Conservation (phyloP, 1,140 invertebrate species). For the Atta texana region DNA sequence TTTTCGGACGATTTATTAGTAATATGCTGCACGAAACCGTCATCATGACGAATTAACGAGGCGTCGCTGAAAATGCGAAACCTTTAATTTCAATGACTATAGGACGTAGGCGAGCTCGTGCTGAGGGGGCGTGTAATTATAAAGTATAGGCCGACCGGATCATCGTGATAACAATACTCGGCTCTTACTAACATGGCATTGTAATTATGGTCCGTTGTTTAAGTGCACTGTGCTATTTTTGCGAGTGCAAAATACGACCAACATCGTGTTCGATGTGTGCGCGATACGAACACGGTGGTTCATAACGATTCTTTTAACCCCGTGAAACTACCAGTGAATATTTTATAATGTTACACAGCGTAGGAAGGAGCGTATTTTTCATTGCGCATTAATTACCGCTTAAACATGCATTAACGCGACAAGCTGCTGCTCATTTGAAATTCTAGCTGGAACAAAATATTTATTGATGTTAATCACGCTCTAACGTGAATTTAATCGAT, state of each 20-base stretch:
- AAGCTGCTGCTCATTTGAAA: conserved; percentile 18
- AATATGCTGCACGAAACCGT: conserved; percentile 39
- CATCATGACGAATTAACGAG: conserved; percentile 60
- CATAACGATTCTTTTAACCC: conserved; percentile 51
- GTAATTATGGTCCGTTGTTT: conserved; percentile 59
- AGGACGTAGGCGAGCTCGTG: conserved; percentile 22
- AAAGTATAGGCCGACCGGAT: conserved; percentile 51
- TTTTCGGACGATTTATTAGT: conserved; percentile 47
- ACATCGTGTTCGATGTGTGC: conserved; percentile 35
- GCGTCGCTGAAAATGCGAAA: conserved; percentile 54
- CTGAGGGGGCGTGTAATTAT: conserved; percentile 53
- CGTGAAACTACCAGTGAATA: conserved; percentile 40
- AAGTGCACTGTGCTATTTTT: conserved; percentile 54
- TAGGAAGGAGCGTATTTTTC: conserved; percentile 29
- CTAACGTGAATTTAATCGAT: conserved; percentile 32
- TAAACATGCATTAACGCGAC: conserved; percentile 38
- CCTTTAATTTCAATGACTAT: conserved; percentile 51
- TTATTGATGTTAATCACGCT: conserved; percentile 45
- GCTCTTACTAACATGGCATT: conserved; percentile 46
- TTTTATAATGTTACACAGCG: conserved; percentile 35
- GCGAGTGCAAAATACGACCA: conserved; percentile 50
- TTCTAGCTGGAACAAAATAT: conserved; percentile 28
- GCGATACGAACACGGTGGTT: conserved; percentile 14
- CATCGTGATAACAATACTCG: conserved; percentile 60
- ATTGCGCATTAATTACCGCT: conserved; percentile 46